These are phyloP conservation scores for Cygnus buccinator DNA, from an alignment of 2,113 vertebrate genomes.

Conservation along the genomic window DNA sequence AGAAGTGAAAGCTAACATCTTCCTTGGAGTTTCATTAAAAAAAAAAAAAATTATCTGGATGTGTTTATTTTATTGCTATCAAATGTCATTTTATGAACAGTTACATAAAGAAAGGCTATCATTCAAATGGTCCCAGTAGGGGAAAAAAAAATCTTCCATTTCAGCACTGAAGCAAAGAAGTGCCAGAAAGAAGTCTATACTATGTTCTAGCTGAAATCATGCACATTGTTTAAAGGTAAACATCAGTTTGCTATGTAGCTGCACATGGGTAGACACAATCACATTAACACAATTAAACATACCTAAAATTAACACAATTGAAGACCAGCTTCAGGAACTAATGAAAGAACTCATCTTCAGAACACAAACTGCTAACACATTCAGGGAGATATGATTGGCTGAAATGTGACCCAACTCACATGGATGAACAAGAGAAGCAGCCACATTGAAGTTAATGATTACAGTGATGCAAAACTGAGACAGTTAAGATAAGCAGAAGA, in stretches of 20 bases:
- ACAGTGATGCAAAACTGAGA: background rate
- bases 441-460: background rate
- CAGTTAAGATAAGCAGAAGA: background rate
- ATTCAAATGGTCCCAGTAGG: background rate
- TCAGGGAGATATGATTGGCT: background rate
- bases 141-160: background rate
- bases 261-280: background rate
- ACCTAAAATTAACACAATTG: background rate
- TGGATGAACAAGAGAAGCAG: background rate
- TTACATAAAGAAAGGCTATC: background rate
- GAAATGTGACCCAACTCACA: background rate
- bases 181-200: background rate
- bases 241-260: background rate
- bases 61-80: background rate
- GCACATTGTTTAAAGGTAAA: background rate
- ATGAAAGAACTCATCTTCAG: background rate
- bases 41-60: background rate
- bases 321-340: background rate
- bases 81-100: background rate
- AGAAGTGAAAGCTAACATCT: background rate
- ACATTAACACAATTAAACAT: background rate
- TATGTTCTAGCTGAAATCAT: background rate
- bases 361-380: rapidly evolving
- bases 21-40: background rate
- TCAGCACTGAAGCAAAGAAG: background rate